A percentile compares a stretch with the other conserved stretches of the same genome.
phyloP scores from a whole-genome alignment of 2,888 invertebrate genomes.

The Metacarcinus magister region DNA sequence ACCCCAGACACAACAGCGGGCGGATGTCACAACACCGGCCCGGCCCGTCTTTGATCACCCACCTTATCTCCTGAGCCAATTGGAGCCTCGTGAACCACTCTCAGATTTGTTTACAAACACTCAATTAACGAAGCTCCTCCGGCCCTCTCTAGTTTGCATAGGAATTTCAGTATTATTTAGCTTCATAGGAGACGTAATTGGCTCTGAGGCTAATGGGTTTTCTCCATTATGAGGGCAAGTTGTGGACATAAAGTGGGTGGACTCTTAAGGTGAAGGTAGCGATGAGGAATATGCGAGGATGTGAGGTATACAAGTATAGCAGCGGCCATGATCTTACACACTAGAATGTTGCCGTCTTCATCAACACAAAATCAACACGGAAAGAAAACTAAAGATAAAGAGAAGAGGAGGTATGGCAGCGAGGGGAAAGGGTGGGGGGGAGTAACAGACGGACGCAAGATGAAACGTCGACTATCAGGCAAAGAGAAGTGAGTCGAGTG shows the following conservation, averaged over 20 bases:
- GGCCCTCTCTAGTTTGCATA: conserved; percentile 68
- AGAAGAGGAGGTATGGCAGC: background rate
- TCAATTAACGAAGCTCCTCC: conserved; percentile 75
- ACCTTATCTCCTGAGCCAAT: conserved; percentile 71
- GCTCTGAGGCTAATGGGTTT: conserved; percentile 69
- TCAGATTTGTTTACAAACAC: conserved; percentile 79
- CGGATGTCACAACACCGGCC: conserved; percentile 74
- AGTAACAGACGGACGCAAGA: background rate
- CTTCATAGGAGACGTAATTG: conserved; percentile 67
- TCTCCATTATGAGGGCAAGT: conserved; percentile 64
- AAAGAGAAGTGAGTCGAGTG: background rate
- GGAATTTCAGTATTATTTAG: conserved; percentile 72
- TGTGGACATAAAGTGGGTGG: background rate
- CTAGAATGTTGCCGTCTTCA: conserved; percentile 20
- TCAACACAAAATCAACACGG: background rate
- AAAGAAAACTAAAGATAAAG: background rate
- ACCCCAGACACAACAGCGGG: conserved; percentile 59
- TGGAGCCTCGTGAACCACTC: conserved; percentile 77
- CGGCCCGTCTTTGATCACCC: conserved; percentile 69
- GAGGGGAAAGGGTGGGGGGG: background rate
- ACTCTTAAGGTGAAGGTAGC: background rate
- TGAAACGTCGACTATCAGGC: background rate
- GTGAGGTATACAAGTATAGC: conserved; percentile 20
- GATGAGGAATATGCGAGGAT: background rate
- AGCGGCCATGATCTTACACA: background rate